Conservation (phyloP, 1,140 invertebrate genomes). For the Cardiocondyla obscurior region DNA sequence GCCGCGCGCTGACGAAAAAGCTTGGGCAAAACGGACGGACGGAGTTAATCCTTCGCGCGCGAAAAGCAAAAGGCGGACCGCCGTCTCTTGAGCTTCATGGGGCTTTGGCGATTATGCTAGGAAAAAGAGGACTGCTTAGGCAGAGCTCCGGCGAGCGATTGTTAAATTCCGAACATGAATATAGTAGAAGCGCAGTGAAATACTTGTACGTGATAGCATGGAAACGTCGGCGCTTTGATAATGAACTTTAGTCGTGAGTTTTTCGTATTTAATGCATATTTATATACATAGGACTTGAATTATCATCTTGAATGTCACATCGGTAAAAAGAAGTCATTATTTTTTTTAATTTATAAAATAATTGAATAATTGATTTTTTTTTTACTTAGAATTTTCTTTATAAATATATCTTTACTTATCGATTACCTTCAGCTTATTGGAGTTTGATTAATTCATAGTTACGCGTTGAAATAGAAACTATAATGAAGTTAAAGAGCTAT, state of each 20-base stretch:
- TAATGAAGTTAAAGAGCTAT: neutral
- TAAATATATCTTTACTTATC: neutral
- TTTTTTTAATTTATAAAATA: neutral
- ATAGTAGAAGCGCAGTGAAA: conserved; percentile 26
- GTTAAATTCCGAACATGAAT: conserved; percentile 61
- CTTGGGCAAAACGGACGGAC: conserved; percentile 46
- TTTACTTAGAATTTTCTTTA: neutral
- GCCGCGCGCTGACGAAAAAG: conserved; percentile 36
- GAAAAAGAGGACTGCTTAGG: conserved; percentile 30
- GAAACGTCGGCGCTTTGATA: conserved; percentile 8
- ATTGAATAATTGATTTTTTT: too few species aligned
- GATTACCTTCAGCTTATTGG: neutral
- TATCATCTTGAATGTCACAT: neutral
- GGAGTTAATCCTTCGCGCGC: conserved; percentile 67
- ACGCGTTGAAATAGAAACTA: conserved; percentile 7
- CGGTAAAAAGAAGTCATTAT: neutral
- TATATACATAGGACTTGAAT: neutral
- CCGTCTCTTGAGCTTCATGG: conserved; percentile 67
- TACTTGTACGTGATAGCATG: neutral
- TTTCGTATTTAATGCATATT: neutral
- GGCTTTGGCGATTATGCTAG: conserved; percentile 66
- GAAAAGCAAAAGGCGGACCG: conserved; percentile 68
- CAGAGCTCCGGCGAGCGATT: conserved; percentile 48
- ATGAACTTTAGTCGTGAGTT: neutral
- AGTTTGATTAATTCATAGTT: neutral